Evolutionary conservation across 53 echinoderm and acorn worm species (phyloP), one percentile per base, ranked within the genome.

Genomic region (Crossaster papposus): DNA sequence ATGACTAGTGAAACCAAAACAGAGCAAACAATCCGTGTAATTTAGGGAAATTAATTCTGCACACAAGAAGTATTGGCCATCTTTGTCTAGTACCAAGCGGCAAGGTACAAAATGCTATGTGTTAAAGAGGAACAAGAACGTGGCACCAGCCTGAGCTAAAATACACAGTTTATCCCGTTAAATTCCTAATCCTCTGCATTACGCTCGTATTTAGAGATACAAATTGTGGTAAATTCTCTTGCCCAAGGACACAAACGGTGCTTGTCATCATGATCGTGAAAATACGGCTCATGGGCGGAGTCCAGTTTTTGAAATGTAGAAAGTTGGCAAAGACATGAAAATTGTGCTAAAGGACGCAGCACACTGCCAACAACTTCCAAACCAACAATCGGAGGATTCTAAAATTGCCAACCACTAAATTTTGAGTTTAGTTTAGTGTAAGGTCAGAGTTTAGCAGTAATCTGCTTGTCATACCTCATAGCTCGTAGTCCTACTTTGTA

Each of bases 401-500:
- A 44, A 44, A 44, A 44, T 44, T 44, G 44, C 44, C 44, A 44
- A 44, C 44, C 44, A 44, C 6, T 44, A 7, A 0, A 7, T 44
- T 44, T 44, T 44, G 44, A 7, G 44, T 7, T 9, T 44, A 9
- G 44, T 5, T 44, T 1, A 23, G 62, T 13, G 11, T 62, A 1
- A 23, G 62, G 62, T 62, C 62, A 23, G 12, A 23, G 62, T 62
- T 62, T 0, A 23, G 2, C 17, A 23, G 17, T 4, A 4, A 17
- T 62, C 17, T 23, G 62, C 23, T 62, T 2, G 68, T 26, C 68
- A 26, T 72, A 97, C 98, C 98, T 97, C 93, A 99, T 94, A 20
- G 99, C 99, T 52, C 99, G 78, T 28, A 99, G 94, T 31, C 99
- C 99, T 80, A 99, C 96, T 91, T 95, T 94, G 80, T 99, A 99